Evolutionary conservation across 2,888 invertebrate genomes (phyloP).

Genomic region (Drosophila pseudotalamancana): DNA sequence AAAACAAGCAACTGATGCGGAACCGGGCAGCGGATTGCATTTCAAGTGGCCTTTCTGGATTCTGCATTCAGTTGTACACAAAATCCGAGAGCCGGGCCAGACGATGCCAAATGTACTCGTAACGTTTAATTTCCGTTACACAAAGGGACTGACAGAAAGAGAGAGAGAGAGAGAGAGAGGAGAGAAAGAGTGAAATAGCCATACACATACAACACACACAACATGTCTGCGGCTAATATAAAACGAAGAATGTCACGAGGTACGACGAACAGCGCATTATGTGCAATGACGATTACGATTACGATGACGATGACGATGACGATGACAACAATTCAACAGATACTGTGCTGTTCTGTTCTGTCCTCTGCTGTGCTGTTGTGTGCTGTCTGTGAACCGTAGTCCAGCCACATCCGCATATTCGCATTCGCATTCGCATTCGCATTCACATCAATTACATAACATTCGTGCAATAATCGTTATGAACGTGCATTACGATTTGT

Average conservation of each 20-base stretch:
- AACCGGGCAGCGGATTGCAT: conserved; percentile 56
- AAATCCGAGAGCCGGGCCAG: conserved; percentile 38
- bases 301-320: conserved; percentile 16
- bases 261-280: conserved; percentile 49
- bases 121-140: conserved; percentile 76
- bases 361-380: conserved; percentile 1
- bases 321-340: conserved; percentile 23
- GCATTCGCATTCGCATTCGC: conserved; percentile 1
- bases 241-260: conserved; percentile 73
- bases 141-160: background rate
- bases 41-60: conserved; percentile 72
- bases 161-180: background rate
- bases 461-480: conserved; percentile 66
- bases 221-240: conserved; percentile 79
- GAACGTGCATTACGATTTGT: conserved; percentile 66
- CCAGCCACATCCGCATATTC: conserved; percentile 11
- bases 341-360: conserved; percentile 1
- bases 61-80: conserved; percentile 47
- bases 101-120: conserved; percentile 68
- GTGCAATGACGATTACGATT: conserved; percentile 27
- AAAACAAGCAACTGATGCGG: conserved; percentile 40
- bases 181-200: background rate
- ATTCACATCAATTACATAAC: conserved; percentile 29
- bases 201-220: conserved; percentile 27
- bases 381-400: conserved; percentile 1